A percentile compares a stretch with the other conserved stretches of the same genome.
Evolutionary conservation across 2,888 invertebrate species (phyloP).

Genomic region (Drosophila quinaria): DNA sequence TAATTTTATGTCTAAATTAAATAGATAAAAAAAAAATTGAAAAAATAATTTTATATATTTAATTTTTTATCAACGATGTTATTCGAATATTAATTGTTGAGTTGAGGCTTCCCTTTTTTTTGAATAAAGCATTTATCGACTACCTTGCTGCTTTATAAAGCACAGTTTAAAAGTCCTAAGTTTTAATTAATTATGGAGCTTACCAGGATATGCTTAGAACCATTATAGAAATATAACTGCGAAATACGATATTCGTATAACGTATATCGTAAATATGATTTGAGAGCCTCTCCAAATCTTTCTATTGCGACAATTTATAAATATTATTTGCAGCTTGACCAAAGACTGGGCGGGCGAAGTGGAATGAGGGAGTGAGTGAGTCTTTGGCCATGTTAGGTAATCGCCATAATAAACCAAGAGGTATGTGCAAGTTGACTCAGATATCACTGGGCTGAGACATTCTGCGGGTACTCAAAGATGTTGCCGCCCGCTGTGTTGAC

Average conservation of each 20-base stretch:
- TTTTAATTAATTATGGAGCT: no score
- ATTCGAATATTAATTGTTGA: background rate
- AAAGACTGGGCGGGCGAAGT: background rate
- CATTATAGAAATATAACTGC: background rate
- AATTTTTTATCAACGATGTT: no score
- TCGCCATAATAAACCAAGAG: constrained; percentile 64
- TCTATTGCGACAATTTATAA: background rate
- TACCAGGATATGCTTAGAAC: no score
- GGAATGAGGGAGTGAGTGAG: background rate
- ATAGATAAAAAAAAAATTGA: no score
- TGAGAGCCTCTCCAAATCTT: background rate
- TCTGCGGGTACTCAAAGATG: constrained; percentile 62
- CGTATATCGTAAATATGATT: constrained; percentile 6
- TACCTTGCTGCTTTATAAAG: background rate
- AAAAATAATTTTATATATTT: no score
- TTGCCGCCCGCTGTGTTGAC: constrained; percentile 77
- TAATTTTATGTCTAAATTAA: no score
- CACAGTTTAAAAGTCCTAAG: no score
- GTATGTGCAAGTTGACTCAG: constrained; percentile 58
- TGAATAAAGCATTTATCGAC: background rate
- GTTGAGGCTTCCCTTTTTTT: no score
- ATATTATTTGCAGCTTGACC: background rate
- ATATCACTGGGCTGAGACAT: constrained; percentile 44
- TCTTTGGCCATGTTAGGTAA: constrained; percentile 56
- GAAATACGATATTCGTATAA: constrained; percentile 13